A percentile compares a stretch with the other conserved stretches of the same genome.
phyloP scores from a whole-genome alignment of 2,888 invertebrate species.

The Protodeltote pygarga region DNA sequence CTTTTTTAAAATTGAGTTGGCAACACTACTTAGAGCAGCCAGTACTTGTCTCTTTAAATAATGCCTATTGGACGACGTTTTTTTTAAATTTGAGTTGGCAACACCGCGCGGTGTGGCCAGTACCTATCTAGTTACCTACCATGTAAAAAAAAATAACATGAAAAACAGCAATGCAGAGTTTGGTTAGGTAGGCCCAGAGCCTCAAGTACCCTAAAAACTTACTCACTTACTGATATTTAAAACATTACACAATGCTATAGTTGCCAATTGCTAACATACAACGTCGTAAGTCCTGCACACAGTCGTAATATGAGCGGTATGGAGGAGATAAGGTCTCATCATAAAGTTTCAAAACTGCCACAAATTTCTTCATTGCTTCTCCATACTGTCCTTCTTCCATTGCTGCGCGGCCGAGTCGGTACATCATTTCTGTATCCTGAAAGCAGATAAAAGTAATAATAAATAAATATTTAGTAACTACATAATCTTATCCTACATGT shows the following conservation, averaged over 20 bases:
- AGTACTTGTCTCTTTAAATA: no score
- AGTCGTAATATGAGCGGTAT: slow-evolving; percentile 91
- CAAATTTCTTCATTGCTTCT: slow-evolving; percentile 88
- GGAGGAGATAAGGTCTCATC: slow-evolving; percentile 90
- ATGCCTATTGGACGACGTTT: no score
- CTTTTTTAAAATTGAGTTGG: no score
- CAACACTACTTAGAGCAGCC: no score
- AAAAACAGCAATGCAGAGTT: neutral
- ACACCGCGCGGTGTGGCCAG: no score
- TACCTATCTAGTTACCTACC: no score
- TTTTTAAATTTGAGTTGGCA: no score
- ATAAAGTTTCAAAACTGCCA: slow-evolving; percentile 89
- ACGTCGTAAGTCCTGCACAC: slow-evolving; percentile 90
- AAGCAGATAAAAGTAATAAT: slow-evolving; percentile 22
- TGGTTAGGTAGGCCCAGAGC: neutral
- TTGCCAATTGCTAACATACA: slow-evolving; percentile 90
- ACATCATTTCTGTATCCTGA: slow-evolving; percentile 91
- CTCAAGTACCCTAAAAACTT: slow-evolving; percentile 6
- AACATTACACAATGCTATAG: slow-evolving; percentile 70
- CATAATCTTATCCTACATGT: neutral
- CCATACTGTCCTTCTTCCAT: slow-evolving; percentile 88
- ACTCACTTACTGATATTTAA: neutral
- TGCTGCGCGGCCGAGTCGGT: slow-evolving; percentile 87
- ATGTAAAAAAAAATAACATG: no score
- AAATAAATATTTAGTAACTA: neutral